phyloP scores from a whole-genome alignment of 2,888 invertebrate species.

The Himalopsyche japonica region DNA sequence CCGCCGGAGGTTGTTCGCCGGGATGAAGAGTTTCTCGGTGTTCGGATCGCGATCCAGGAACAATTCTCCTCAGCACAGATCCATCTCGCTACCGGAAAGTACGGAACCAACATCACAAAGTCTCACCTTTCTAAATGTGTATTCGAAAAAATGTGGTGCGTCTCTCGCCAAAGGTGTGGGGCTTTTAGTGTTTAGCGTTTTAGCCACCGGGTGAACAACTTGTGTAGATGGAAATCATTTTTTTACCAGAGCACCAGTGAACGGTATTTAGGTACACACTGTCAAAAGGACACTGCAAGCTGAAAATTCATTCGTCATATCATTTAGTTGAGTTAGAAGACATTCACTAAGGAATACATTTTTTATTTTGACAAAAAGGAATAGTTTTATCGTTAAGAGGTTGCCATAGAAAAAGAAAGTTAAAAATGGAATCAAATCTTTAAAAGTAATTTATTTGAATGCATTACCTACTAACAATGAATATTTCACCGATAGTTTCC shows the following conservation, averaged over 20 bases:
- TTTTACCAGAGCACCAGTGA: background rate
- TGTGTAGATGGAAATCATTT: background rate
- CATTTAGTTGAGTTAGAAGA: background rate
- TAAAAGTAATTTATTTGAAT: background rate
- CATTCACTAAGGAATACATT: background rate
- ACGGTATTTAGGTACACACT: background rate
- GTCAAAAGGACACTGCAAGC: background rate
- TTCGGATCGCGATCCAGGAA: conserved; percentile 69
- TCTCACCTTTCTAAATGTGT: conserved; percentile 33
- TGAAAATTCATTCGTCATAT: background rate
- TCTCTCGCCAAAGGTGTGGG: conserved; percentile 31
- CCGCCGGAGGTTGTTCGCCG: conserved; percentile 77
- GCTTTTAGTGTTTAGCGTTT: conserved; percentile 7
- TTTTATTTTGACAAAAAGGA: background rate
- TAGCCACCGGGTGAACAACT: background rate
- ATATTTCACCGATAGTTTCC: no score
- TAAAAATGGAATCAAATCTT: background rate
- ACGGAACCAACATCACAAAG: conserved; percentile 51
- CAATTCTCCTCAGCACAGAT: conserved; percentile 76
- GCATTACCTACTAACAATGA: no score
- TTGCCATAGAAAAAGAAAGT: background rate
- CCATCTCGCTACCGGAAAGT: conserved; percentile 87
- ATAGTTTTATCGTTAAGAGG: background rate
- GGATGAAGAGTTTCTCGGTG: conserved; percentile 78
- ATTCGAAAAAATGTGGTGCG: conserved; percentile 15